Evolutionary conservation across 2,888 invertebrate genomes (phyloP), one percentile per base, ranked within the genome.

Genomic region (Trypoxylon attenuatum): DNA sequence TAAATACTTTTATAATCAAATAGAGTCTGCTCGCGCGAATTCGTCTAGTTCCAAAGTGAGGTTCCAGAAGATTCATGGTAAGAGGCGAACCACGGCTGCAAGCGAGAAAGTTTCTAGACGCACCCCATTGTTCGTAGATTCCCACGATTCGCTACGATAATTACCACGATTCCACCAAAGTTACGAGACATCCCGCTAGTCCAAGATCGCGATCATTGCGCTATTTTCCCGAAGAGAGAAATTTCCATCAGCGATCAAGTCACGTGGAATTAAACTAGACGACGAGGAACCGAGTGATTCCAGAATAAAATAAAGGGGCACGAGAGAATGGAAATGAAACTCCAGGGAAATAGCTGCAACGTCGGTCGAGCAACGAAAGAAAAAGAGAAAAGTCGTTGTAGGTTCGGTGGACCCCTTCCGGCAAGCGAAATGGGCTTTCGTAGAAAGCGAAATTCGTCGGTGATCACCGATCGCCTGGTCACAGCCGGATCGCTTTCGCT

Each of bases 391-490:
- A 39, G 43, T 46, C 46, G 19, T n/a, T n/a, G n/a, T 19, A 13
- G 16, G 18, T 15, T n/a, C 22, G 13, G 33, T 38, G 16, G 47
- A 43, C 42, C n/a, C 27, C 38, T 52, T 55, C 58, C 54, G 54
- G 42, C 22, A 25, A 25, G 38, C n/a, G 33, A 29, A 59, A 39
- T 43, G 38, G 13, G 38, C 21, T 46, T n/a, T 60, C 47, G 15
- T 60, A 56, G 63, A 69, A 63, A 56, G 63, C 51, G 55, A 61
- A 42, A 23, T 33, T 33, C 33, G 33, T 33, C 33, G n/a, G 33
- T 13, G 33, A 33, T 42, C 53, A 39, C 33, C 45, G 22, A 4
- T 10, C 15, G 5, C 3, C 16, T 38, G 13, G 6, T 10, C 21
- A n/a, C 29, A 27, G 6, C 8, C 21, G 19, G 45, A 33, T 54